A percentile compares a stretch with the other conserved stretches of the same genome.
These are phyloP conservation scores for Perithous albicinctus DNA, from an alignment of 2,888 invertebrate species.

Conservation along the genomic window DNA sequence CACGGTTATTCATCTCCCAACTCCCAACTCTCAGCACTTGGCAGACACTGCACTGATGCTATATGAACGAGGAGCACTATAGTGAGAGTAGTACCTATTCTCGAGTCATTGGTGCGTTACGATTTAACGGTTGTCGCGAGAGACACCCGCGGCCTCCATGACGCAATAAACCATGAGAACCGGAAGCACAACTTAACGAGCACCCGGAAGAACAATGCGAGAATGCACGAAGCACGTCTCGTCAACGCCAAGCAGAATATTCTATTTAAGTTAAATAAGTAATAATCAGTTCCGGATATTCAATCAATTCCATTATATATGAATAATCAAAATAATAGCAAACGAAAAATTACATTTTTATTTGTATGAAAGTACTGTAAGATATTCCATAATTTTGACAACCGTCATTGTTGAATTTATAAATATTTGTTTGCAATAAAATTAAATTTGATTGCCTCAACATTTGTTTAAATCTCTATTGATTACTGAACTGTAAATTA, in stretches of 20 bases:
- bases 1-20: conserved; percentile 27
- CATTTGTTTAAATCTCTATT: too few species aligned
- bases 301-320: neutral
- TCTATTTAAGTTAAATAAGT: neutral
- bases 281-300: neutral
- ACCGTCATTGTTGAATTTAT: neutral
- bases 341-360: neutral
- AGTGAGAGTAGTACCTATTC: neutral
- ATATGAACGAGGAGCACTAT: neutral
- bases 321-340: neutral
- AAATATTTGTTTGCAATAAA: neutral
- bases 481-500: too few species aligned
- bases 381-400: neutral
- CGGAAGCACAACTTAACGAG: conserved; percentile 53
- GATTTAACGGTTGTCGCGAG: conserved; percentile 48
- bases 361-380: neutral
- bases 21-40: neutral
- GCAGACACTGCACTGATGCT: neutral
- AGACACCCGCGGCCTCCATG: conserved; percentile 16
- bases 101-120: conserved; percentile 43
- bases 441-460: too few species aligned
- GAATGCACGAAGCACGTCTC: conserved; percentile 5
- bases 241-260: conserved; percentile 4
- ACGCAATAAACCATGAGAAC: conserved; percentile 45
- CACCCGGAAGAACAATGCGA: conserved; percentile 43